Base-by-base conservation (phyloP, 2,113 vertebrate species). In the Cebidichthys violaceus region DNA sequence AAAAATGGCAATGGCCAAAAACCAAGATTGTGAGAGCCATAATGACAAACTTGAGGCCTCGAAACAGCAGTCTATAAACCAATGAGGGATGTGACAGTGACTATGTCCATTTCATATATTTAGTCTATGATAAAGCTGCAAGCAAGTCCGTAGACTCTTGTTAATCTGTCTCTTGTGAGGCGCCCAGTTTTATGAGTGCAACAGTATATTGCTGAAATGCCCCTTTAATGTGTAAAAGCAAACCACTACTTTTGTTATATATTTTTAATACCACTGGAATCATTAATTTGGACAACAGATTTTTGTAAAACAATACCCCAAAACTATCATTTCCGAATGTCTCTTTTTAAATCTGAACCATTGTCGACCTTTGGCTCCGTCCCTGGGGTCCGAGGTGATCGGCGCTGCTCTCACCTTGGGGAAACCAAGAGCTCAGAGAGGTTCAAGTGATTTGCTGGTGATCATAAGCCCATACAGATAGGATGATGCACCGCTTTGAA, bases 371-470 rank as follows among this genome's bases (percentile, higher is more conserved):
- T 45, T 29, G 13, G 24, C 22, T 10, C 18, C 15, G 52, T 59
- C 52, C 54, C 68, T 17, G n/a, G 27, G 45, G 45, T 52, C 15
- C 41, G 24, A 59, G 39, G 5, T 31, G 41, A 35, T 52, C 18
- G 31, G 22, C 11, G 14, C 39, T n/a, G 15, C 59, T 35, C 29
- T 33, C 27, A 24, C 20, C 20, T 35, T 15, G 57, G 27, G 55
- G 3, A 62, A 60, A 72, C 35, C 37, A 20, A 20, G 57, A 10
- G 59, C 43, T 74, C 13, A 24, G 59, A 0, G 22, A 43, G 24
- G 64, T 47, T 75, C 1, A 52, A 11, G 24, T 52, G 35, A 66
- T 57, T 29, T 77, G 62, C n/a, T 29, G n/a, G 15, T 41, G 73
- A 65, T 55, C 31, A 55, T 4, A 33, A 33, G 10, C 15, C 27